Evolutionary conservation across 2,113 vertebrate genomes (phyloP).

Genomic region (Acanthisitta chloris): DNA sequence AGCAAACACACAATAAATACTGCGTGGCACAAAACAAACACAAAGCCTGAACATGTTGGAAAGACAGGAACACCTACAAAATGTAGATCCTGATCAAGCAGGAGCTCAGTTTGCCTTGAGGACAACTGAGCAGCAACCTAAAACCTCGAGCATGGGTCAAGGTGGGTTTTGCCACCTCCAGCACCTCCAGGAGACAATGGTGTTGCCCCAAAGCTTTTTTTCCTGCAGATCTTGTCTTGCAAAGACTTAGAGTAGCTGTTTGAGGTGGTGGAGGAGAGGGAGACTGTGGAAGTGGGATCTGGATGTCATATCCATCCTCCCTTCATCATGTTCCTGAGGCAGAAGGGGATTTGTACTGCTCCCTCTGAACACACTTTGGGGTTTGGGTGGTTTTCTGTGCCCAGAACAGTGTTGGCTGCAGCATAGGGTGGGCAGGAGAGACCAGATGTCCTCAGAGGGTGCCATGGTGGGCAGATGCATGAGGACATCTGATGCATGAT

Average conservation of each 20-base stretch:
- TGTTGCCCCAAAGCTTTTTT: neutral
- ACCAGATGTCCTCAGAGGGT: neutral
- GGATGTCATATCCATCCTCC: neutral
- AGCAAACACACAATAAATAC: conserved; percentile 16
- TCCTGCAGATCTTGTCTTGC: neutral
- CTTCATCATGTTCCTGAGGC: neutral
- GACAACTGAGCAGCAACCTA: fast-evolving
- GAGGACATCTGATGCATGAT: neutral
- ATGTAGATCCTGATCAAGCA: neutral
- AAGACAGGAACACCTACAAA: neutral
- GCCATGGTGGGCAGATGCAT: fast-evolving
- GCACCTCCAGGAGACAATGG: neutral
- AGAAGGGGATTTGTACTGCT: fast-evolving
- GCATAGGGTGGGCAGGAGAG: neutral
- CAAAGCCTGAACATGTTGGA: neutral
- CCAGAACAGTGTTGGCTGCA: fast-evolving
- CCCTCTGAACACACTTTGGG: neutral
- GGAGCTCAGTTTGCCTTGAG: neutral
- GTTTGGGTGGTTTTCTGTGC: neutral
- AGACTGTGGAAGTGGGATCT: neutral
- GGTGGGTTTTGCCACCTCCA: neutral
- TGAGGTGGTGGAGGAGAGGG: neutral
- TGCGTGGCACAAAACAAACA: neutral
- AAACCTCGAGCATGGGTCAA: fast-evolving
- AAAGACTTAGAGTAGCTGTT: neutral